Percentiles rank a stretch among this genome's conserved stretches.
phyloP scores from a whole-genome alignment of 2,113 vertebrate genomes.

The Phaethornis superciliosus region DNA sequence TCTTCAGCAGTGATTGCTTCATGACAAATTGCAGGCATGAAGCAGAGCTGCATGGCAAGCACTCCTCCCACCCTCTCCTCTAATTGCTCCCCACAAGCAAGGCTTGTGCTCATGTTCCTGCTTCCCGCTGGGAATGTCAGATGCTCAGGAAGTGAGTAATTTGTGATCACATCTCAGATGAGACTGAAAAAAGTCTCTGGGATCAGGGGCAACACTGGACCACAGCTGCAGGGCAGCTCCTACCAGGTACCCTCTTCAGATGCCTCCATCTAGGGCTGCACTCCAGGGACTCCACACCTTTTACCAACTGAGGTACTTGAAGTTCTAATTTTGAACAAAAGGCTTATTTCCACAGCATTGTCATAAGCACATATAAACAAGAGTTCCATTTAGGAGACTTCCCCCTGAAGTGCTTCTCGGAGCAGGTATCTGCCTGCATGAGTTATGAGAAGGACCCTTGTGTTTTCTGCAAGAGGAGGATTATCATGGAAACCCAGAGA shows the following conservation, averaged over 20 bases:
- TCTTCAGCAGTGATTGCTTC: fast-evolving
- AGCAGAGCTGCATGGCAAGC: not conserved
- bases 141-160: not conserved
- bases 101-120: not conserved
- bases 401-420: fast-evolving
- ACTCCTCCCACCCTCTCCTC: not conserved
- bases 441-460: too few relatives aligned
- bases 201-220: too few relatives aligned
- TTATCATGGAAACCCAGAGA: too few relatives aligned
- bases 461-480: not conserved
- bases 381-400: not conserved
- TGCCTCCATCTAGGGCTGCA: fast-evolving
- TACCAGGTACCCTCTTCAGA: not conserved
- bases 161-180: not conserved
- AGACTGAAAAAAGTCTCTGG: not conserved
- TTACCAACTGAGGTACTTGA: not conserved
- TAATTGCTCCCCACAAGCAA: not conserved
- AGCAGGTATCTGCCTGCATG: fast-evolving
- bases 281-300: fast-evolving
- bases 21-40: fast-evolving
- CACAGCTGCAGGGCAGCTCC: not conserved
- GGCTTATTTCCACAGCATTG: not conserved
- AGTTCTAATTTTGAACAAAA: not conserved
- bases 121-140: not conserved
- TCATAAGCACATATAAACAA: not conserved